Base-by-base conservation (phyloP, 2,113 vertebrate genomes). In the Trogon surrucura region DNA sequence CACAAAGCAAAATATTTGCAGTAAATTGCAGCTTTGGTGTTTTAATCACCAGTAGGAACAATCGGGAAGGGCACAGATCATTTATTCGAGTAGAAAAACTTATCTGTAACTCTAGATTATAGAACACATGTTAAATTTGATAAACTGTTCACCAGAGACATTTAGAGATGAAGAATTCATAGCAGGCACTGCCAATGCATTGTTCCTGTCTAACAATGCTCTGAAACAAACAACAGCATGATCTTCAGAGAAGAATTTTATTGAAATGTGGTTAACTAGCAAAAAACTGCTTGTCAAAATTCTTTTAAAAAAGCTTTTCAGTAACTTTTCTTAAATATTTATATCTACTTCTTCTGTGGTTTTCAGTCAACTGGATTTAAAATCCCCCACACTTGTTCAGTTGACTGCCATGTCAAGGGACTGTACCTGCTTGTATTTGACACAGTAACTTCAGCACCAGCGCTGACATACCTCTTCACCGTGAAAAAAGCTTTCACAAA, bases 161-260 rank as follows among this genome's bases (percentile, higher is more conserved):
- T 91, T 84, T 61, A 62, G 60, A 48, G 32, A 80, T 47, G 56
- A 83, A 80, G 79, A 96, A 97, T 85, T 95, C 64, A 62, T 58
- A 89, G 13, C 62, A 95, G 36, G 38, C 54, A 73, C 47, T 93
- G 89, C 95, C 96, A 96, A 51, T 6, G 58, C 80, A 96, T 96
- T 96, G 93, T 96, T 89, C 79, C 13, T 18, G 32, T 72, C 74
- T 88, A 96, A 95, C 96, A 96, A 94, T 94, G 38, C 81, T 82
- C 73, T 38, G 73, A 95, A 93, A 84, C 69, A 95, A 93, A 67
- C 41, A 22, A 93, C 2, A 11, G 54, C 54, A 47, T 44, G 87
- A 91, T 94, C 74, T 90, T 95, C 85, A 91, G 85, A 91, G 48
- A 74, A 34, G 41, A 77, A 77, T 93, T 88, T 70, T 65, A 96